Conservation (phyloP, 1,140 invertebrate genomes). For the Cydia strobilella region DNA sequence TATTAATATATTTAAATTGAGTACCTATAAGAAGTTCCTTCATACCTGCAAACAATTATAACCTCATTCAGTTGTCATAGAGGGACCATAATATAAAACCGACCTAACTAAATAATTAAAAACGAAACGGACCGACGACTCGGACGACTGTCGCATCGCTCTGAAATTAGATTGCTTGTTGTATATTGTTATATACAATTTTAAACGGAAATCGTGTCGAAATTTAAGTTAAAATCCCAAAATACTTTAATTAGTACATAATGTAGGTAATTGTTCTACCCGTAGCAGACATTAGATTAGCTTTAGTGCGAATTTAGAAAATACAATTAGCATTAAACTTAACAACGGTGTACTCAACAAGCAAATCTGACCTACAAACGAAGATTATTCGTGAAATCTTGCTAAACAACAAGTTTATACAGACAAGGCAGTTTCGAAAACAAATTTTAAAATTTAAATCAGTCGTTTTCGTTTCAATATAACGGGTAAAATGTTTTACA, state of each 20-base stretch:
- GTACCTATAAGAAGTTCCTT: too few relatives aligned
- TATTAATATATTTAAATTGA: too few relatives aligned
- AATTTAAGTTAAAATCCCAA: too few relatives aligned
- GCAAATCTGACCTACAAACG: not conserved
- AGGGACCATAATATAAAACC: too few relatives aligned
- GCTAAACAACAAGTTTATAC: not conserved
- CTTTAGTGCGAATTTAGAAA: not conserved
- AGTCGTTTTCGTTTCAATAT: not conserved
- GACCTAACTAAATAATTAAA: too few relatives aligned
- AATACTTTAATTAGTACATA: not conserved
- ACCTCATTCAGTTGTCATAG: too few relatives aligned
- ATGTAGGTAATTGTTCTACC: not conserved
- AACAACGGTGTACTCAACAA: not conserved
- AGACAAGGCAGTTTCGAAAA: not conserved
- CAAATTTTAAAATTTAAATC: not conserved
- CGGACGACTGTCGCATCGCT: too few relatives aligned
- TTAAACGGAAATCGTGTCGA: too few relatives aligned
- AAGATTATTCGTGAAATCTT: slow-evolving; percentile 6
- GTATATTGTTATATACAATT: too few relatives aligned
- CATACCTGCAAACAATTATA: too few relatives aligned
- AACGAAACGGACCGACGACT: too few relatives aligned
- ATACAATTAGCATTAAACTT: not conserved
- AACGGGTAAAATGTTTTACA: not conserved
- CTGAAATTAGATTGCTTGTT: too few relatives aligned
- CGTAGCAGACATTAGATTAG: not conserved